Conservation (phyloP, 1,140 invertebrate genomes). For the Propsilocerus akamusi region DNA sequence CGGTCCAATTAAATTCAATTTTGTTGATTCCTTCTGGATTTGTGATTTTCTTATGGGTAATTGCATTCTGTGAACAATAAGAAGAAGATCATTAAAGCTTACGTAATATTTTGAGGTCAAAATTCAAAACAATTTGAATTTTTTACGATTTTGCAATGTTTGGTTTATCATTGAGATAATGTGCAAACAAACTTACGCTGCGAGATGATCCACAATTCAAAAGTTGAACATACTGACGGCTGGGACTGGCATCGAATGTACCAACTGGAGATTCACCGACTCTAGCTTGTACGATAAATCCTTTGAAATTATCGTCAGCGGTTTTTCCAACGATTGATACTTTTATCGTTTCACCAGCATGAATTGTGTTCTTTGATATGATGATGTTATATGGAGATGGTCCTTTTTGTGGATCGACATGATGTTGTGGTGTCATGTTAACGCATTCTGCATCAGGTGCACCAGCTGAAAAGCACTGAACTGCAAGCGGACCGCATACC, state of each 20-base stretch:
- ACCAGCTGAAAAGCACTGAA: conserved; percentile 24
- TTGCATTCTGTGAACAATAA: conserved; percentile 12
- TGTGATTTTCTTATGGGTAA: conserved; percentile 21
- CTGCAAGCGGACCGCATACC: conserved; percentile 6
- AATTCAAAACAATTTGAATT: no score
- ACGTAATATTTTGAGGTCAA: no score
- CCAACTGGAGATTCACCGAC: conserved; percentile 25
- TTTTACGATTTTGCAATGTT: no score
- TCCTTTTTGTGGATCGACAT: conserved; percentile 21
- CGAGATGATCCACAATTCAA: conserved; percentile 23
- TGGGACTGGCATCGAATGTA: conserved; percentile 22
- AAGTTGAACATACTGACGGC: conserved; percentile 21
- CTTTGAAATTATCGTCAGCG: conserved; percentile 26
- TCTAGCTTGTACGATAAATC: conserved; percentile 31
- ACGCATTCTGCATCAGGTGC: conserved; percentile 28
- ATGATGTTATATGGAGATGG: conserved; percentile 27
- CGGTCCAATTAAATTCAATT: conserved; percentile 17
- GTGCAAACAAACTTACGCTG: conserved; percentile 21
- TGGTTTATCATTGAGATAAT: no score
- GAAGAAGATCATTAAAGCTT: no score
- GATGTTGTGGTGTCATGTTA: conserved; percentile 30
- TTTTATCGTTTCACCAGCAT: conserved; percentile 13
- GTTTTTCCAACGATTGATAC: conserved; percentile 25
- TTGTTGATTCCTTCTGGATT: conserved; percentile 13
- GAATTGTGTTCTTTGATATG: conserved; percentile 23